Percentiles rank a stretch among this genome's conserved stretches.
Conservation (phyloP, 2,888 invertebrate species). For the Chouioia cunea region DNA sequence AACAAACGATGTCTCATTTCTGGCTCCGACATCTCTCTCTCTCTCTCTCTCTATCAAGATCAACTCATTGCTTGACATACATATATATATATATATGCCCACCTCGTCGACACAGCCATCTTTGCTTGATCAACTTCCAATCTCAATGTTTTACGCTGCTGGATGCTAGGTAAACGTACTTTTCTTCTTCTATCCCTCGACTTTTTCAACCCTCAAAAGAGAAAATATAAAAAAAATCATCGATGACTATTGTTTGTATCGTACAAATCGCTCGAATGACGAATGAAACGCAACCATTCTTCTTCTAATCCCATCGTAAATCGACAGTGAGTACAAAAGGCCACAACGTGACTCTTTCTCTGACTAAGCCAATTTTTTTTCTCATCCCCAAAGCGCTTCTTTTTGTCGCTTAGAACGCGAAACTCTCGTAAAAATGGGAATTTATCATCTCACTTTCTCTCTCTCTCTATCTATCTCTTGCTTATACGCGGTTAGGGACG, state of each 20-base stretch:
- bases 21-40: not conserved
- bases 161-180: not conserved
- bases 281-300: constrained; percentile 18
- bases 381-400: not conserved
- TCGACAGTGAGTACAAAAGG: constrained; percentile 36
- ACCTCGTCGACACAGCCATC: not conserved
- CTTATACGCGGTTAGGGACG: not conserved
- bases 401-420: not conserved
- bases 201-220: constrained; percentile 3
- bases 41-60: not conserved
- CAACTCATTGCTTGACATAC: too few species aligned
- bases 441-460: constrained; percentile 16
- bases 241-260: constrained; percentile 13
- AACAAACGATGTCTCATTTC: constrained; percentile 42
- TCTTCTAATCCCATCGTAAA: constrained; percentile 47
- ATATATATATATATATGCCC: too few species aligned
- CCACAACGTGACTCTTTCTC: constrained; percentile 40
- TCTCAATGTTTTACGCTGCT: constrained; percentile 39
- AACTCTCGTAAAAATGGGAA: constrained; percentile 28
- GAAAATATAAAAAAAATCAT: constrained; percentile 25
- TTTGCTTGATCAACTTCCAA: constrained; percentile 41
- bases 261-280: constrained; percentile 28
- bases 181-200: not conserved
- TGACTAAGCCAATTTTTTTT: constrained; percentile 43
- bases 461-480: too few species aligned